Evolutionary conservation across 2,113 vertebrate genomes (phyloP), one percentile per base, ranked within the genome.

Genomic region (Oxygymnocypris stewartii): DNA sequence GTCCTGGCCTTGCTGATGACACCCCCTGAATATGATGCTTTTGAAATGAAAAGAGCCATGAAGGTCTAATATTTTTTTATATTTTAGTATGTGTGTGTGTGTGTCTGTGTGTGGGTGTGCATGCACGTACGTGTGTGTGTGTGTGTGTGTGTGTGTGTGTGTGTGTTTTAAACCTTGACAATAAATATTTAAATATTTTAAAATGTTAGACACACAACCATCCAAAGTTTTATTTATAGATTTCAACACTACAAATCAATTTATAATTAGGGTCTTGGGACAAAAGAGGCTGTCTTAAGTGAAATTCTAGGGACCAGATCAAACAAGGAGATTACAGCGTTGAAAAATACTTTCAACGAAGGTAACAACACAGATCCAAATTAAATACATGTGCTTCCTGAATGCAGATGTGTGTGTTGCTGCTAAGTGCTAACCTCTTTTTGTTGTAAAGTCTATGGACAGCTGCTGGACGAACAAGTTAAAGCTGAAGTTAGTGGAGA

Each of bases 301-400:
- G 98, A 99, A 91, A 94, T 99, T 94, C 82, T 99, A 89, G 91
- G 89, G 76, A 96, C 97, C 25, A 97, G 97, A 92, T 90, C 49
- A 71, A 97, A 98, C 88, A 84, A 40, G 37, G 93, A 98, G 90
- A 95, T 99, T 69, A 87, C 49, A 88, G 94, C 95, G 49, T 90
- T 96, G 23, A 94, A 86, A 88, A 95, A 51, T 87, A 94, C 93
- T 85, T 99, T 96, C 84, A 95, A 93, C 88, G 93, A 97, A 88
- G 95, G 98, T 89, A 74, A 65, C 28, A 44, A 65, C 11, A 31
- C 61, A 57, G 25, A 75, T 67, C 3, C n/a, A 57, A 23, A 37
- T 14, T n/a, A 44, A 12, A 40, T 49, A 16, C 16, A 54, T 82
- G 16, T 75, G 5, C 37, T 65, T 4, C 11, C 1, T 85, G 11